phyloP scores from a whole-genome alignment of 2,797 vertebrate species.

The Gymnoscopelus braueri region DNA sequence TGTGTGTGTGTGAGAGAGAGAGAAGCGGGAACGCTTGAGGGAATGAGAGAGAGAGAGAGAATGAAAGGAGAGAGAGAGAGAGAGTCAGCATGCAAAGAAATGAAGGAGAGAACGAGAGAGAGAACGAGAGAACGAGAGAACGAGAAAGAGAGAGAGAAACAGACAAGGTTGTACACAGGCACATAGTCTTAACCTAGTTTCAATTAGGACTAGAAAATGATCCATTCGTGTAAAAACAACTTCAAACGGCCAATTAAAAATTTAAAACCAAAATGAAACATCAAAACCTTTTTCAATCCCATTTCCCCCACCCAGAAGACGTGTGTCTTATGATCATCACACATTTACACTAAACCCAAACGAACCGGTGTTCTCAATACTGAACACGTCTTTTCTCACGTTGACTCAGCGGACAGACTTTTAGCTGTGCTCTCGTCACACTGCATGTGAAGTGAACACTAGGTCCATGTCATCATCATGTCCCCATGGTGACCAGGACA shows the following conservation, averaged over 20 bases:
- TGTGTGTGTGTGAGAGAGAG: slow-evolving; percentile 1
- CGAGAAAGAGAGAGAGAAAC: background rate
- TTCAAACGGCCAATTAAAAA: too few relatives aligned
- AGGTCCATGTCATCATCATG: slow-evolving; percentile 2
- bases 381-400: background rate
- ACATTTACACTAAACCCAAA: too few relatives aligned
- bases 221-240: too few relatives aligned
- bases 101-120: background rate
- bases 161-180: too few relatives aligned
- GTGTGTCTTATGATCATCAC: slow-evolving; percentile 11
- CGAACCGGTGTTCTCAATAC: too few relatives aligned
- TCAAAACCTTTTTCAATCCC: background rate
- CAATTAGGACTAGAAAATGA: too few relatives aligned
- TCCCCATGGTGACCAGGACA: slow-evolving; percentile 34
- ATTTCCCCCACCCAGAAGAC: background rate
- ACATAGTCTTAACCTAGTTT: too few relatives aligned
- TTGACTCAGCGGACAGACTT: slow-evolving; percentile 13
- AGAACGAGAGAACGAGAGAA: background rate
- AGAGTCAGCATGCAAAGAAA: too few relatives aligned
- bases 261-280: too few relatives aligned
- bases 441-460: slow-evolving; percentile 2
- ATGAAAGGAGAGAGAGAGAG: background rate
- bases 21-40: background rate
- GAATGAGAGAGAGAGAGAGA: background rate
- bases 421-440: slow-evolving; percentile 37